Base-by-base conservation (phyloP, 2,888 invertebrate genomes). In the Romanomermis culicivorax region DNA sequence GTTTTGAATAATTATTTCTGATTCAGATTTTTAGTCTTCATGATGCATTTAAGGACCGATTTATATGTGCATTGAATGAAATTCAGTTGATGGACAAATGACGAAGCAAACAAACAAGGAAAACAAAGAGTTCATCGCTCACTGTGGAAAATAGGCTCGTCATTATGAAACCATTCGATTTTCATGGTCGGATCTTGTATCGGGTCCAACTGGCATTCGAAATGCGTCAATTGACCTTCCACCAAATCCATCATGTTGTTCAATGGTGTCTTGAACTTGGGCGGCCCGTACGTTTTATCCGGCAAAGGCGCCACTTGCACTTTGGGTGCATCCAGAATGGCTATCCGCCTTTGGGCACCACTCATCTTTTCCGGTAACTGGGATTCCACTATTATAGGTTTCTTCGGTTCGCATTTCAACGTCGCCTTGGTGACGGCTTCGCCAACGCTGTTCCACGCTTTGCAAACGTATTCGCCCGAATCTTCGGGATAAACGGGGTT, bases 191-290 rank as follows among this genome's bases (percentile, higher is more conserved):
- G 91, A 74, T 95, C 95, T 57, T 84, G 85, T 26, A 89, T 80
- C 0, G 97, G 97, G 26, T 85, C 82, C 52, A 95, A 77, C 64
- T 86, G 79, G 29, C 88, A 88, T 72, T 93, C 95, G 70, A 91
- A 88, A 71, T 95, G 91, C 61, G 87, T 88, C 63, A 87, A 84
- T 71, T 91, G 88, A 36, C 91, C 89, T 75, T 97, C 95, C 54
- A 83, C 82, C 57, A 95, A 73, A 69, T 82, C 82, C 1, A 82
- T 80, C 11, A 86, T 78, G 66, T 84, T 83, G 57, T 76, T 74
- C 61, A 91, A 83, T 69, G 87, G 86, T 0, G 85, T 86, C 51
- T 82, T 79, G 71, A 89, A 91, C 70, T 81, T 83, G 4, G 89
- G 89, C 62, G 88, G 82, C n/a, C 63, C 65, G 51, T 62, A 68